phyloP scores from a whole-genome alignment of 35 echinoderm and acorn worm species.

The Eucidaris tribuloides region DNA sequence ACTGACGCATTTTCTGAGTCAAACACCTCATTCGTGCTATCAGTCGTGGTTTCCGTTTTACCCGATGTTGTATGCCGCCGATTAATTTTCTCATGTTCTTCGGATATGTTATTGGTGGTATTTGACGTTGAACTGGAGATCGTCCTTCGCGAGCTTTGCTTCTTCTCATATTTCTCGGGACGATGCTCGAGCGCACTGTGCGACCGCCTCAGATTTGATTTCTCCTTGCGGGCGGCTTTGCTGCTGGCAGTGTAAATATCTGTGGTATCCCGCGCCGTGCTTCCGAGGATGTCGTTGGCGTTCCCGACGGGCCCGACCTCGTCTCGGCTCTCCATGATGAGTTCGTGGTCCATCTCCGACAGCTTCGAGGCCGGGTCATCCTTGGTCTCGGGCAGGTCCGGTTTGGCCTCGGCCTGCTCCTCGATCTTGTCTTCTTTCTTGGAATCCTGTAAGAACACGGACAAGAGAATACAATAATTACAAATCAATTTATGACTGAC shows the following conservation, averaged over 20 bases:
- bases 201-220: background rate
- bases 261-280: conserved; percentile 1
- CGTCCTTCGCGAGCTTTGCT: background rate
- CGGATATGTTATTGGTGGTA: background rate
- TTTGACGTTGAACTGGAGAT: background rate
- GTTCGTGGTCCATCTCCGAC: conserved; percentile 1
- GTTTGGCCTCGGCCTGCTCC: background rate
- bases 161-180: conserved; percentile 16
- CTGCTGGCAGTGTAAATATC: conserved; percentile 2
- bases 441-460: conserved; percentile 12
- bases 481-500: too few species aligned
- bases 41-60: background rate
- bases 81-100: conserved; percentile 25
- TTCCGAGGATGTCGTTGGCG: background rate
- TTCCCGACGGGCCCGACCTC: too few species aligned
- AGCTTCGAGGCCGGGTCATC: background rate
- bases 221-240: conserved; percentile 15
- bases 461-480: too few species aligned
- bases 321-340: background rate
- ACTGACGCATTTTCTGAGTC: too few species aligned
- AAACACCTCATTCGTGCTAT: background rate
- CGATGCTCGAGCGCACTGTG: conserved; percentile 29
- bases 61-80: conserved; percentile 2
- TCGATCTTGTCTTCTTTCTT: background rate
- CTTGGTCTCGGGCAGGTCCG: background rate